Base-by-base conservation (phyloP, 1,140 invertebrate genomes). In the Anthonomus grandis region DNA sequence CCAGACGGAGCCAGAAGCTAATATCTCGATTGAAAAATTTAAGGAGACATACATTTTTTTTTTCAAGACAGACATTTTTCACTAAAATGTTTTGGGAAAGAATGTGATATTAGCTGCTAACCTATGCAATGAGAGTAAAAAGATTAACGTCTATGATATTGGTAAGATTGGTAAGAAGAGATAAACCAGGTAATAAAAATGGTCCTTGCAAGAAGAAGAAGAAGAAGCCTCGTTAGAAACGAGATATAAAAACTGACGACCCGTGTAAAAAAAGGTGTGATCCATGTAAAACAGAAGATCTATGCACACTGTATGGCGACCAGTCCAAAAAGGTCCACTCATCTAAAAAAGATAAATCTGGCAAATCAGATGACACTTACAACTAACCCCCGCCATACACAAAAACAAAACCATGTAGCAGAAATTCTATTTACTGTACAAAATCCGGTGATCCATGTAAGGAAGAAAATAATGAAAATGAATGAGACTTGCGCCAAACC, bases 201-300 rank as follows among this genome's bases (percentile, higher is more conserved):
- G 42, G 24, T 22, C 5, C 42, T 52, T 18, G 39, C 12, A 42
- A 54, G 21, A 15, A 54, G 31, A 31, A 56, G 12, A 27, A 36
- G 24, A n/a, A n/a, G n/a, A n/a, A n/a, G n/a, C n/a, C n/a, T n/a
- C n/a, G n/a, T n/a, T n/a, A n/a, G n/a, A n/a, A n/a, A n/a, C n/a
- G n/a, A n/a, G n/a, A 38, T 9, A 13, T 4, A 13, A 41, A 48
- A 25, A 41, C 47, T 48, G n/a, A 48, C 0, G 53, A 55, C 24
- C 34, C 37, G 4, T 56, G 58, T 15, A 54, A 53, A 24, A n/a
- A n/a, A n/a, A 56, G 45, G 19, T 23, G 42, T 12, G 52, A 55
- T 25, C 50, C 60, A 12, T 59, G 56, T 22, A 59, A 59, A 27
- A 47, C 41, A 24, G 41, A 53, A 17, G 57, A 59, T 34, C 57